Base-by-base conservation (phyloP, 30 jellyfish, hydroid and myxozoan species). In the Hydractinia echinata region DNA sequence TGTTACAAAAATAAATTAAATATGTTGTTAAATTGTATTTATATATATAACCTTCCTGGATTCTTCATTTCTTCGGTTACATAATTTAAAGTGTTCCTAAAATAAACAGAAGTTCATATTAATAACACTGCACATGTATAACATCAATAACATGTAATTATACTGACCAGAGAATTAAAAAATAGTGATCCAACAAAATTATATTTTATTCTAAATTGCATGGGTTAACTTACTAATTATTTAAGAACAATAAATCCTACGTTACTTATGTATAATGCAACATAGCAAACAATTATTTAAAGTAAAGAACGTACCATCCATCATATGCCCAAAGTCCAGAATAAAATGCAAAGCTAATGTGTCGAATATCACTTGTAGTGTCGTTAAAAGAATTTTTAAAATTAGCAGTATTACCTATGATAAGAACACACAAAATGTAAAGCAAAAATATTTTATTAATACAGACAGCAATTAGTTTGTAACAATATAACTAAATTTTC, bases 261-360 rank as follows among this genome's bases (percentile, higher is more conserved):
- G 2, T 30, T 30, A 30, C 44, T 30, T 30, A 30, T 30, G 44
- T 30, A 30, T 30, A 30, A 30, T 30, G 2, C 44, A 30, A 30
- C 2, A 21, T 13, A 71, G 54, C n/a, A 50, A 82, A 49, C 13
- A 30, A 30, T 30, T 0, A 30, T 30, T 30, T 30, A 30, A 30
- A 14, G 52, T 0, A 50, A 71, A 9, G 66, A 83, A 30, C 44
- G 44, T 76, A 88, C 97, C 96, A 91, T 67, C 98, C 98, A 91
- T 91, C 98, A 67, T 91, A 91, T 4, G 98, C 98, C 98, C 98
- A 91, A n/a, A 91, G 66, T 20, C 96, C 96, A 85, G 81, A 71
- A 81, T 86, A 91, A 69, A 91, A 91, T 6, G 96, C 96, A 62
- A 82, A 51, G 10, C 96, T 95, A 53, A 91, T 87, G 66, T 82